These are phyloP conservation scores for Trichomalopsis sarcophagae DNA, from an alignment of 1,140 invertebrate species.

Conservation along the genomic window DNA sequence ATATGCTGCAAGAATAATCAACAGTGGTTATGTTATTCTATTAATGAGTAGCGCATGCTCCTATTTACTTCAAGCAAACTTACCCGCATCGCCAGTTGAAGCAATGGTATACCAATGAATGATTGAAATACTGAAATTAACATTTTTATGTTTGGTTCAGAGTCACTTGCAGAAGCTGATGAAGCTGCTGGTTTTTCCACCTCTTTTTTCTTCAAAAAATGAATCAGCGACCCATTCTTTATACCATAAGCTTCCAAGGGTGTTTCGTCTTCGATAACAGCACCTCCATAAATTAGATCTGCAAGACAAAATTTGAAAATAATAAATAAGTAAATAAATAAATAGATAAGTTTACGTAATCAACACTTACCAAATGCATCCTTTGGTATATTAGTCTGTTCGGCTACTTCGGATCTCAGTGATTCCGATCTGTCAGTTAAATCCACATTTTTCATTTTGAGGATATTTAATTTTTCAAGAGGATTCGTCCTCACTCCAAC, in stretches of 20 bases:
- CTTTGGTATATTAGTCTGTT: constrained; percentile 69
- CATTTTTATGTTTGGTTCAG: constrained; percentile 71
- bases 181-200: constrained; percentile 67
- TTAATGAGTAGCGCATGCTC: too few relatives aligned
- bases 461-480: constrained; percentile 64
- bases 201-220: constrained; percentile 74
- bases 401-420: constrained; percentile 71
- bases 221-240: constrained; percentile 75
- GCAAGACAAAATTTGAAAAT: constrained; percentile 41
- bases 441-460: constrained; percentile 74
- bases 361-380: constrained; percentile 71
- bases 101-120: constrained; percentile 71
- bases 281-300: constrained; percentile 77
- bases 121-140: constrained; percentile 73
- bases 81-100: constrained; percentile 48
- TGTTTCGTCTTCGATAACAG: constrained; percentile 73
- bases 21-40: not conserved
- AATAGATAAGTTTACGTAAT: not conserved
- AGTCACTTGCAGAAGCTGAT: constrained; percentile 62
- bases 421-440: constrained; percentile 74
- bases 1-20: constrained; percentile 70
- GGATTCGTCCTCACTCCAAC: constrained; percentile 66
- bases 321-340: constrained; percentile 34
- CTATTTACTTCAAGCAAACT: not conserved
- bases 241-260: constrained; percentile 74